These are phyloP conservation scores for Drosophila barbarae DNA, from an alignment of 2,888 invertebrate species.

Conservation along the genomic window DNA sequence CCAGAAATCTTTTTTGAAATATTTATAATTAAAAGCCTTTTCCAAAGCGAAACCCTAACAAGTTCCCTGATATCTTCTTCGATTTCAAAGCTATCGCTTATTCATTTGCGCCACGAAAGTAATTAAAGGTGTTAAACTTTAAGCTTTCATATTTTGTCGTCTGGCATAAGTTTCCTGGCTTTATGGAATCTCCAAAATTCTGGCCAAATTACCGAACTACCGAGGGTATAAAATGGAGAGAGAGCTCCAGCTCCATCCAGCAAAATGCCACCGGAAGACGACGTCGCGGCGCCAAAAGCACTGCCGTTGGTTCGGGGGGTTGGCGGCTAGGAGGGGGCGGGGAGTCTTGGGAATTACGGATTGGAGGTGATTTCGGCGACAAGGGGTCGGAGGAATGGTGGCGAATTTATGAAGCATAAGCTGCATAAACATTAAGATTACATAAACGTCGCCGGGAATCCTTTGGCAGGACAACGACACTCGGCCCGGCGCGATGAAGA, in stretches of 20 bases:
- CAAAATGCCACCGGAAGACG: constrained; percentile 71
- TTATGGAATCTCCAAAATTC: constrained; percentile 1
- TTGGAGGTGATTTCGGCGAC: constrained; percentile 1
- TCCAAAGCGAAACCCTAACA: background rate
- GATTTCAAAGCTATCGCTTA: background rate
- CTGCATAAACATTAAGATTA: constrained; percentile 75
- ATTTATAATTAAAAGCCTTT: background rate
- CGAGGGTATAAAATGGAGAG: constrained; percentile 18
- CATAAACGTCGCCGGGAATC: constrained; percentile 65
- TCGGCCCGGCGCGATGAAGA: constrained; percentile 14
- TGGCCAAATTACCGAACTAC: constrained; percentile 12
- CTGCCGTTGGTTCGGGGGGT: background rate
- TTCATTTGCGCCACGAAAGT: background rate
- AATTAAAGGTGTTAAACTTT: constrained; percentile 10
- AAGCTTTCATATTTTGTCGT: background rate
- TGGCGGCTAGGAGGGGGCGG: background rate
- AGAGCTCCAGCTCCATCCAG: constrained; percentile 2
- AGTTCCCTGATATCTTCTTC: background rate
- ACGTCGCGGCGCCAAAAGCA: constrained; percentile 37
- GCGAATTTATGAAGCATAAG: constrained; percentile 73
- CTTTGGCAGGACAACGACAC: constrained; percentile 40
- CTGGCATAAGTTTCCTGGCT: background rate
- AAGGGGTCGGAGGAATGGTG: constrained; percentile 17
- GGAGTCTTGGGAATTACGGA: background rate
- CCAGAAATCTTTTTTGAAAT: background rate